Evolutionary conservation across 2,113 vertebrate genomes (phyloP).

Genomic region (Colossoma macropomum): DNA sequence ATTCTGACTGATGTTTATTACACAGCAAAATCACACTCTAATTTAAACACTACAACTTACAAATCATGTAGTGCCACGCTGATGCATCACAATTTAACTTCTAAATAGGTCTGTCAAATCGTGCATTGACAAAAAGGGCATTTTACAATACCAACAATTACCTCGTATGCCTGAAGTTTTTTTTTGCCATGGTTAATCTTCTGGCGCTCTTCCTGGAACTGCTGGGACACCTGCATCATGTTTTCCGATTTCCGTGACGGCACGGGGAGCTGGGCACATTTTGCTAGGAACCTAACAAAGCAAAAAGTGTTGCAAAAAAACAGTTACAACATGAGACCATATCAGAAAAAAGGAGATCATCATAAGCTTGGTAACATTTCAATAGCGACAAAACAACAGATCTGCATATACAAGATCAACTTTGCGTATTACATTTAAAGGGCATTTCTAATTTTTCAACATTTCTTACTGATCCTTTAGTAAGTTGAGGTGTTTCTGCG

Average conservation of each 20-base stretch:
- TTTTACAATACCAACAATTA: conserved; percentile 44
- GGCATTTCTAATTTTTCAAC: neutral
- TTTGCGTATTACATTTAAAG: too few relatives aligned
- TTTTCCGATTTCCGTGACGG: conserved; percentile 62
- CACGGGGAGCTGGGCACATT: conserved; percentile 70
- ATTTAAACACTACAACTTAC: neutral
- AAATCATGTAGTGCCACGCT: neutral
- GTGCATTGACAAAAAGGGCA: too few relatives aligned
- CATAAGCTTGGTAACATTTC: neutral
- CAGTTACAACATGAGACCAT: too few relatives aligned
- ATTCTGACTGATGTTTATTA: too few relatives aligned
- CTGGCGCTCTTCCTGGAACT: conserved; percentile 64
- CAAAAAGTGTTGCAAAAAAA: too few relatives aligned
- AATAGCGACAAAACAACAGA: neutral
- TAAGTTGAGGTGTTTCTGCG: conserved; percentile 74
- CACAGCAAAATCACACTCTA: too few relatives aligned
- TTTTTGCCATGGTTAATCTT: conserved; percentile 58
- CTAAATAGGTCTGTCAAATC: too few relatives aligned
- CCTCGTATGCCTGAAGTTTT: conserved; percentile 64
- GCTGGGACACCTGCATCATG: conserved; percentile 34
- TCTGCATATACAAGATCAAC: too few relatives aligned
- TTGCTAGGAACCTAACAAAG: conserved; percentile 67
- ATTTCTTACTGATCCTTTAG: conserved; percentile 69
- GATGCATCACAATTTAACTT: neutral
- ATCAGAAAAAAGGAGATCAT: too few relatives aligned